Conservation (phyloP, 2,797 vertebrate genomes). For the Syngnathus acus region DNA sequence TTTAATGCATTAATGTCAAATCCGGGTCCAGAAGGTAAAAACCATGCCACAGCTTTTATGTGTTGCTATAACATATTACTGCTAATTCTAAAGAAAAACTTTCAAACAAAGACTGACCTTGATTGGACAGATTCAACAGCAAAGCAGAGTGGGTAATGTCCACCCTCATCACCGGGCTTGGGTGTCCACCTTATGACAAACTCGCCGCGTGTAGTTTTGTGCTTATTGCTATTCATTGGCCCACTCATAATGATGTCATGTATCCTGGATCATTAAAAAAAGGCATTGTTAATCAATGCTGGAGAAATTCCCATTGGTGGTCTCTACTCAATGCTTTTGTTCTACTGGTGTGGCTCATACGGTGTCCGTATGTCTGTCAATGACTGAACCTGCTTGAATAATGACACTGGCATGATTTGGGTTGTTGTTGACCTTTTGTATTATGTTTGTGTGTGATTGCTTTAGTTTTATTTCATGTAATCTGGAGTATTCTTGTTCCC, state of each 20-base stretch:
- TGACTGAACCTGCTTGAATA: too few relatives aligned
- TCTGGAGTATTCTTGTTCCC: too few relatives aligned
- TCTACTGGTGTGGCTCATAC: too few relatives aligned
- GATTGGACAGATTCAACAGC: neutral
- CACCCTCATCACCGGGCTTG: neutral
- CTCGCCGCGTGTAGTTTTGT: neutral
- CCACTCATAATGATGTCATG: conserved; percentile 6
- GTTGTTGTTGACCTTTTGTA: too few relatives aligned
- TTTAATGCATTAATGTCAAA: neutral
- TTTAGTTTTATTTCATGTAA: too few relatives aligned
- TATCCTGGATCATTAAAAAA: conserved; percentile 1
- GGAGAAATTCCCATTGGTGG: too few relatives aligned
- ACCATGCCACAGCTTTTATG: neutral
- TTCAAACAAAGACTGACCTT: neutral
- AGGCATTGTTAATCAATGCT: too few relatives aligned
- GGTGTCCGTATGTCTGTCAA: too few relatives aligned
- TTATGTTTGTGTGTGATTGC: too few relatives aligned
- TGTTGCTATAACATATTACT: neutral
- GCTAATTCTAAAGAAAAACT: neutral
- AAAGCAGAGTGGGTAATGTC: conserved; percentile 1
- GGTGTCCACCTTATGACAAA: conserved; percentile 9
- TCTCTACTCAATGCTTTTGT: too few relatives aligned
- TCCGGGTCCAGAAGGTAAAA: neutral
- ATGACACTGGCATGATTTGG: too few relatives aligned
- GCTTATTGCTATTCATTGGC: neutral